Conservation (phyloP, 2,888 invertebrate species). For the Stenoptilia bipunctidactyla region DNA sequence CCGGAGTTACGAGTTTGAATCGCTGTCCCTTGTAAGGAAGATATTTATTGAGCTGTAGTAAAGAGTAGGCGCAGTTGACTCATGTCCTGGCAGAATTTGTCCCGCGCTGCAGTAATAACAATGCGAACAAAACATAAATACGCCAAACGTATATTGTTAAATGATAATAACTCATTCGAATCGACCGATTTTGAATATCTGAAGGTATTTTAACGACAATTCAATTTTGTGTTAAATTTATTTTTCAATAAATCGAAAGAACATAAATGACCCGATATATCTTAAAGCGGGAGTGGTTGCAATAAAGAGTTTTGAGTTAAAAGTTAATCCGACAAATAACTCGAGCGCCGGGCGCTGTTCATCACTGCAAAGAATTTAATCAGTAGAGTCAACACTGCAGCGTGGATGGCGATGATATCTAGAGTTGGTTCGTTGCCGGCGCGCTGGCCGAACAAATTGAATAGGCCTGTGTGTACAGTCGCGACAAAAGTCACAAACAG, state of each 20-base stretch:
- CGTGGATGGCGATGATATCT: constrained; percentile 61
- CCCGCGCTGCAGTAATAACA: constrained; percentile 19
- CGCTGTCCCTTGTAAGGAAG: constrained; percentile 41
- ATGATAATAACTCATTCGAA: background rate
- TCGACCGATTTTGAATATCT: background rate
- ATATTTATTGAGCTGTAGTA: constrained; percentile 43
- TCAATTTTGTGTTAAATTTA: constrained; percentile 4
- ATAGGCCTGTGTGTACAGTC: background rate
- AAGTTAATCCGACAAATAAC: constrained; percentile 36
- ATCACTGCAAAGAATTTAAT: constrained; percentile 59
- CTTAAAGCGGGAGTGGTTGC: constrained; percentile 7
- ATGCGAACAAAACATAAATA: constrained; percentile 13
- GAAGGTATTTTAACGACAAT: background rate
- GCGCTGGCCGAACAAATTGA: no score
- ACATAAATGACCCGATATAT: no score
- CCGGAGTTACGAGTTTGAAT: constrained; percentile 44
- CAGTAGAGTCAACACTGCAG: constrained; percentile 47
- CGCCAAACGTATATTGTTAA: background rate
- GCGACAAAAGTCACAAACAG: constrained; percentile 58
- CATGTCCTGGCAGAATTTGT: constrained; percentile 34
- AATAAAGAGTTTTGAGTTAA: constrained; percentile 22
- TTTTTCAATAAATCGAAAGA: constrained; percentile 4
- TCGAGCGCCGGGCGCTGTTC: constrained; percentile 29
- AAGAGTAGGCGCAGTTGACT: constrained; percentile 35
- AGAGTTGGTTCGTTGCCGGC: constrained; percentile 11